Base-by-base conservation (phyloP, 64 coral and sea anemone species). In the Actinia equina region DNA sequence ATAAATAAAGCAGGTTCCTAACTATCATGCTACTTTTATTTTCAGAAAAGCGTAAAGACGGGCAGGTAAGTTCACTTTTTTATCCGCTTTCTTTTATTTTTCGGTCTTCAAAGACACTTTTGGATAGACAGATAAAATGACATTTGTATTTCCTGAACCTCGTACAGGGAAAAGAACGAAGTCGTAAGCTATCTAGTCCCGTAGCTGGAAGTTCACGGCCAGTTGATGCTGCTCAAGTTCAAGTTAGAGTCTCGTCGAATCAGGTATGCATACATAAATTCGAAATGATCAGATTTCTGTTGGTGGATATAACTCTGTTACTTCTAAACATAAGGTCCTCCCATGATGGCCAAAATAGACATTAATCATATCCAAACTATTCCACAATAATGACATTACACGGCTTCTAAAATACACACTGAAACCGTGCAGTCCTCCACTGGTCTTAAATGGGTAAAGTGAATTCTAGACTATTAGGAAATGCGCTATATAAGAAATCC, bases 171-270 rank as follows among this genome's bases (percentile, higher is more conserved):
- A 85, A 85, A 63, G 83, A 81, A n/a, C 43, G 56, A 85, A 54
- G 54, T 30, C 83, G 83, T 85, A 85, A 85, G 25, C 6, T 60
- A 2, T 84, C 83, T 12, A 49, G 17, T 44, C 78, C 78, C 52
- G 42, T 26, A 81, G 17, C 42, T 27, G 27, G 23, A 42, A 81
- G 8, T 43, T 22, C 78, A 46, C 43, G 56, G 30, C 54, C 83
- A 52, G 55, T 85, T 10, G 83, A 85, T 59, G 56, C 83, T 52
- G 59, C 83, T 23, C 83, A 85, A 18, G 83, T 85, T 58, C 52
- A 85, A 85, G 14, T 85, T 2, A 44, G 83, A 15, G 54, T 85
- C 19, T 15, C 82, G 16, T 27, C 69, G 9, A 74, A 74, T 30
- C 69, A 74, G 69, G 69, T 74, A 41, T 15, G 25, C 22, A 65